Conservation (phyloP, 2,888 invertebrate species). For the Deroplatys truncata region DNA sequence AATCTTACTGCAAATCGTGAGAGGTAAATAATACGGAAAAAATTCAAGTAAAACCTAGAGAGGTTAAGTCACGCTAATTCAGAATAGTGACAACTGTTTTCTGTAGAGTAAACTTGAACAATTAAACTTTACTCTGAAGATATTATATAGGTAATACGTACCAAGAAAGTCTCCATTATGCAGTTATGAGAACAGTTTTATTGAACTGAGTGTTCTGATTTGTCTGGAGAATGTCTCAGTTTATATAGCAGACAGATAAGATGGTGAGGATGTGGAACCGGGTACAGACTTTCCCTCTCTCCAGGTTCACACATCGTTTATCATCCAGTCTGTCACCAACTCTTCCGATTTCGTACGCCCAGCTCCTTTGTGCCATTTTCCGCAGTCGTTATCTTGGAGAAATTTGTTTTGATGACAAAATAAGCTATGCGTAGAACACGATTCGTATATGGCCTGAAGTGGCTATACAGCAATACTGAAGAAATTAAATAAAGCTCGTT, state of each 20-base stretch:
- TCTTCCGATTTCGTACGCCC: not conserved
- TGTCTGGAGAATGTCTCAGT: not conserved
- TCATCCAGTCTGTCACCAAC: not conserved
- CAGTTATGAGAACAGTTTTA: not conserved
- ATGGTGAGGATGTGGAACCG: not conserved
- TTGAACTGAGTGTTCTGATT: not conserved
- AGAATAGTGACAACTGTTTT: too few relatives aligned
- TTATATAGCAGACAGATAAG: not conserved
- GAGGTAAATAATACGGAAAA: too few relatives aligned
- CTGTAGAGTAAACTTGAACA: too few relatives aligned
- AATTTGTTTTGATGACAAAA: too few relatives aligned
- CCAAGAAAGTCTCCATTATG: not conserved
- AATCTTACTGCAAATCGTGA: too few relatives aligned
- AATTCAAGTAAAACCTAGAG: too few relatives aligned
- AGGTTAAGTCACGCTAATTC: too few relatives aligned
- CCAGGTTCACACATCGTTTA: not conserved
- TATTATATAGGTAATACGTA: not conserved
- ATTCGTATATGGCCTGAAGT: too few relatives aligned
- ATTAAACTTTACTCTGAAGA: not conserved
- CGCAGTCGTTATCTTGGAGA: too few relatives aligned
- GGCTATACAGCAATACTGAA: too few relatives aligned
- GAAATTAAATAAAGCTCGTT: too few relatives aligned
- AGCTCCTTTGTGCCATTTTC: not conserved
- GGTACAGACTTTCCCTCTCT: not conserved
- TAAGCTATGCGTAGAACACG: too few relatives aligned